A percentile compares a stretch with the other conserved stretches of the same genome.
These are phyloP conservation scores for Steinernema scapterisci DNA, from an alignment of 2,888 invertebrate genomes.

Conservation along the genomic window DNA sequence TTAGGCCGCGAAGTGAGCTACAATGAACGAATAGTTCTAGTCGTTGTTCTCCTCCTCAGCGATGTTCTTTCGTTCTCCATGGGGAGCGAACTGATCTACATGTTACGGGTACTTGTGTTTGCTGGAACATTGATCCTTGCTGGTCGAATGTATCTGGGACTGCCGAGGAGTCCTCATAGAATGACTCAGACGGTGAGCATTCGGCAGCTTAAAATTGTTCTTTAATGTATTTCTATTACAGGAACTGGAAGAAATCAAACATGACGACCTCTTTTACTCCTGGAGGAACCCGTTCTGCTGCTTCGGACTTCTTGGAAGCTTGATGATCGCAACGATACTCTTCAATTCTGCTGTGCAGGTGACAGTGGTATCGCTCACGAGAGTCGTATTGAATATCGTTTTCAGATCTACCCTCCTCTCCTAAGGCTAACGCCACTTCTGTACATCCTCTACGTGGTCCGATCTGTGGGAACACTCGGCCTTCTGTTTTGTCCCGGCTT, in stretches of 20 bases:
- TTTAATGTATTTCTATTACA: background rate
- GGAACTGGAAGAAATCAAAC: conserved; percentile 25
- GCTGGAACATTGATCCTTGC: background rate
- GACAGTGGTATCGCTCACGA: background rate
- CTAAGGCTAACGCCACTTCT: background rate
- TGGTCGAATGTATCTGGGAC: background rate
- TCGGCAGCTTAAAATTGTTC: background rate
- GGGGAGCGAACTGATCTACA: background rate
- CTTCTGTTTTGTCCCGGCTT: conserved; percentile 16
- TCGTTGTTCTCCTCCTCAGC: background rate
- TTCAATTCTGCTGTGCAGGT: conserved; percentile 5
- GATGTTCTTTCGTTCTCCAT: background rate
- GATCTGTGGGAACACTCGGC: background rate
- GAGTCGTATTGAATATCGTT: background rate
- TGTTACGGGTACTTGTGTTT: background rate
- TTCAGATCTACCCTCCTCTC: background rate
- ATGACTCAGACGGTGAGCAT: background rate
- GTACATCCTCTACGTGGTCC: background rate
- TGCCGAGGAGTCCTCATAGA: background rate
- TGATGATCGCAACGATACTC: background rate
- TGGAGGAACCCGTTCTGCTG: conserved; percentile 7
- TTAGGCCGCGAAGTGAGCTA: conserved; percentile 12
- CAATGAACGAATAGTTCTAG: background rate
- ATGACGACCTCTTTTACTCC: conserved; percentile 28
- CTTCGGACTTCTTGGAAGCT: background rate